phyloP scores from a whole-genome alignment of 2,113 vertebrate genomes.

The Crotalus tigris region DNA sequence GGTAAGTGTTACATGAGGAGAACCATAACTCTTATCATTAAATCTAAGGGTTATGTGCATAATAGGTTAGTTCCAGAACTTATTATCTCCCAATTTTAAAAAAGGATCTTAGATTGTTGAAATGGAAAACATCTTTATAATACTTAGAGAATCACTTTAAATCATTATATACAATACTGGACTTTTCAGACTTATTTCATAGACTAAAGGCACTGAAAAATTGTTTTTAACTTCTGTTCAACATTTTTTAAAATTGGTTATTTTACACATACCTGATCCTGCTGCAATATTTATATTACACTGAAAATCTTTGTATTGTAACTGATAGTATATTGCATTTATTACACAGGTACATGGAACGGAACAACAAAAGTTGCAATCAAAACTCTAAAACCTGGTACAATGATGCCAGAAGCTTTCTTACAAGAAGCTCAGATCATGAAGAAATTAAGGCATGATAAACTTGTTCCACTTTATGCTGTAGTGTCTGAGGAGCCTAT shows the following conservation, averaged over 20 bases:
- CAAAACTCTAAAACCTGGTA: constrained; percentile 93
- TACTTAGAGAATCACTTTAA: background rate
- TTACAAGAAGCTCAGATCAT: constrained; percentile 96
- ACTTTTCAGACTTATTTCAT: background rate
- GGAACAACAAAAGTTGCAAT: constrained; percentile 96
- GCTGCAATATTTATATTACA: background rate
- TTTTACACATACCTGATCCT: background rate
- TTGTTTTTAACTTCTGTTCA: background rate
- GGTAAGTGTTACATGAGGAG: constrained; percentile 75
- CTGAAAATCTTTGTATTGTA: background rate
- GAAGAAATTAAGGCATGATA: constrained; percentile 94
- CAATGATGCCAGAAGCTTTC: constrained; percentile 97
- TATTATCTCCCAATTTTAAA: background rate
- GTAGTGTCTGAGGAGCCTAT: constrained; percentile 96
- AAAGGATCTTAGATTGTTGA: background rate
- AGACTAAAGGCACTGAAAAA: background rate
- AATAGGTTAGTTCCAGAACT: background rate
- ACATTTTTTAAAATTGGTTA: background rate
- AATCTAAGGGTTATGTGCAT: background rate
- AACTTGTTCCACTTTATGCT: constrained; percentile 90
- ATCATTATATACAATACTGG: background rate
- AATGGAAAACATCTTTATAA: background rate
- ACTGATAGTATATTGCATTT: constrained; percentile 18
- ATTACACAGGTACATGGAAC: constrained; percentile 88
- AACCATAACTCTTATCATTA: too few species aligned